Base-by-base conservation (phyloP, 2,113 vertebrate genomes). In the Mirza zaza region DNA sequence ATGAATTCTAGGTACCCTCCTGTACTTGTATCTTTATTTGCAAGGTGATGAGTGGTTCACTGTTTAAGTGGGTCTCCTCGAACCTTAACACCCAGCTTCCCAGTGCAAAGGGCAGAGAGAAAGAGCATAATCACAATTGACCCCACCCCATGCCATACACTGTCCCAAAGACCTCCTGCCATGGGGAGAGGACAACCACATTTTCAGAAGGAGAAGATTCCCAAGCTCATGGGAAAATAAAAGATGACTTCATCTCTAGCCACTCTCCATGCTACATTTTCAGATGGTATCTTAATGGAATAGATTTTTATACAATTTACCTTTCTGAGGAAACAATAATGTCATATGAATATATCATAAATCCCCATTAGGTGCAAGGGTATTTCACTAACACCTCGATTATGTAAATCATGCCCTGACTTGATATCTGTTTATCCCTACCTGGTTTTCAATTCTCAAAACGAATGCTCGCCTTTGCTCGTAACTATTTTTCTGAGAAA, bases 401-500 rank as follows among this genome's bases (percentile, higher is more conserved):
- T 42, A 71, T 4, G 0, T 39, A 77, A 82, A 48, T 85, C 17
- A 36, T 32, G 18, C 21, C 29, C 70, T 70, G 39, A 57, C n/a
- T 92, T 36, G 50, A 20, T 79, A 77, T 68, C 50, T 96, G 17
- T 75, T 79, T 83, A 48, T 21, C 20, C 11, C 9, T 10, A 21
- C 4, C 65, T n/a, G 70, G 34, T 75, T 94, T 52, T 80, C 75
- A 70, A 0, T 94, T 84, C 52, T 87, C 8, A 29, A 34, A 82
- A 2, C n/a, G 13, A 55, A 90, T 65, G 9, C 11, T 29, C 76
- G 1, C 32, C 50, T 36, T 85, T 81, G 6, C 67, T 88, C 9
- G 83, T 20, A 83, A n/a, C 4, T 71, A 8, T 80, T 79, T 94
- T 87, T 89, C 79, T 87, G 27, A 91, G 39, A 90, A 84, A 86